Evolutionary conservation across 92 coral and sea anemone genomes (phyloP).

Genomic region (Actinostola sp.): DNA sequence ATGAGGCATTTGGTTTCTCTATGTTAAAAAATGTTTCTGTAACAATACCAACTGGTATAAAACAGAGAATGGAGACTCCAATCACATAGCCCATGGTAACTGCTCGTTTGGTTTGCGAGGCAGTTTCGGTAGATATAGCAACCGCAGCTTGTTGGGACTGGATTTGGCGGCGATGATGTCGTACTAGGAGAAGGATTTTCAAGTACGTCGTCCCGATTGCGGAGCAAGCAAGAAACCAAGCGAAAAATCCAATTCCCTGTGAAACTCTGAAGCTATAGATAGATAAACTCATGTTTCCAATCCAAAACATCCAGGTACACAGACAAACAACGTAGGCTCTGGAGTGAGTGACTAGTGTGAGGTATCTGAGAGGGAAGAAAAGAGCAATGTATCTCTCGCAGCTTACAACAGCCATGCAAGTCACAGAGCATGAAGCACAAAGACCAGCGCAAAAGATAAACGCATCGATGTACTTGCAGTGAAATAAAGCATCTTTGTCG

Average conservation of each 20-base stretch:
- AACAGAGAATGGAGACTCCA: neutral
- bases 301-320: neutral
- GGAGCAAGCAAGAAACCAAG: neutral
- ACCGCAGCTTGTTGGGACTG: neutral
- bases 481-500: neutral
- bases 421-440: neutral
- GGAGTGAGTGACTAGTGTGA: neutral
- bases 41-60: neutral
- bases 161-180: constrained; percentile 5
- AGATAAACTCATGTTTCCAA: neutral
- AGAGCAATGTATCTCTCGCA: constrained; percentile 20
- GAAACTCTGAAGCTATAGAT: neutral
- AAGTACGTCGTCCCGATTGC: neutral
- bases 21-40: neutral
- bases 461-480: neutral
- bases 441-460: neutral
- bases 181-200: neutral
- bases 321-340: neutral
- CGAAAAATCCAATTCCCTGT: neutral
- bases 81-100: constrained; percentile 8
- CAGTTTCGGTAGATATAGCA: neutral
- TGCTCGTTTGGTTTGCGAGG: neutral
- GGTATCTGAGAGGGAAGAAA: constrained; percentile 5
- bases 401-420: constrained; percentile 16
- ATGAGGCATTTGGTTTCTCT: neutral